These are phyloP conservation scores for Actinia equina DNA, from an alignment of 64 coral and sea anemone species.

Conservation along the genomic window DNA sequence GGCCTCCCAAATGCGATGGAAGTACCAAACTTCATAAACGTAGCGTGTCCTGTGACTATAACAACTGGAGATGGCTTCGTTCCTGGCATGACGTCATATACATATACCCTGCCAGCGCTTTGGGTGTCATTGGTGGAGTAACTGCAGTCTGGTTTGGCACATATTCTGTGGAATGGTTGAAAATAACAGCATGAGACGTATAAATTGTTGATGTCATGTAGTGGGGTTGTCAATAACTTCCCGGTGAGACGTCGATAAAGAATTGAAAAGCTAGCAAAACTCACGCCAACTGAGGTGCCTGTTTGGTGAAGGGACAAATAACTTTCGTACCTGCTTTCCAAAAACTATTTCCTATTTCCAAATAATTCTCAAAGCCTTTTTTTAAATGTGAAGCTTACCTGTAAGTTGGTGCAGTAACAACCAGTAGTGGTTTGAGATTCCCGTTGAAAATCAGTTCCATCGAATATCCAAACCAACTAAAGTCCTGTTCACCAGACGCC, in stretches of 20 bases:
- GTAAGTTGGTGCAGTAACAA: constrained; percentile 86
- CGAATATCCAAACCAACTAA: constrained; percentile 96
- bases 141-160: constrained; percentile 70
- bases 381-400: constrained; percentile 42
- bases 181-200: background rate
- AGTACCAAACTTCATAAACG: constrained; percentile 83
- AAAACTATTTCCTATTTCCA: too few relatives aligned
- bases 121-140: constrained; percentile 84
- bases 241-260: background rate
- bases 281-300: too few relatives aligned
- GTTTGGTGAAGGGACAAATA: too few relatives aligned
- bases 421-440: constrained; percentile 35
- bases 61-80: constrained; percentile 27
- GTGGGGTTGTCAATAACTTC: background rate
- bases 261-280: background rate
- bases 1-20: constrained; percentile 76
- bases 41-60: constrained; percentile 51
- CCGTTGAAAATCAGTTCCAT: constrained; percentile 19
- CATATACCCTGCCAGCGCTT: constrained; percentile 80
- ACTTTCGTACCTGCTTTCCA: too few relatives aligned
- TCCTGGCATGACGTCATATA: constrained; percentile 31
- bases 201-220: too few relatives aligned
- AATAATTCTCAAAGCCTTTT: too few relatives aligned
- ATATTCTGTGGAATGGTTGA: constrained; percentile 46
- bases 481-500: constrained; percentile 74